Evolutionary conservation across 1,140 invertebrate species (phyloP).

Genomic region (Patella vulgata): DNA sequence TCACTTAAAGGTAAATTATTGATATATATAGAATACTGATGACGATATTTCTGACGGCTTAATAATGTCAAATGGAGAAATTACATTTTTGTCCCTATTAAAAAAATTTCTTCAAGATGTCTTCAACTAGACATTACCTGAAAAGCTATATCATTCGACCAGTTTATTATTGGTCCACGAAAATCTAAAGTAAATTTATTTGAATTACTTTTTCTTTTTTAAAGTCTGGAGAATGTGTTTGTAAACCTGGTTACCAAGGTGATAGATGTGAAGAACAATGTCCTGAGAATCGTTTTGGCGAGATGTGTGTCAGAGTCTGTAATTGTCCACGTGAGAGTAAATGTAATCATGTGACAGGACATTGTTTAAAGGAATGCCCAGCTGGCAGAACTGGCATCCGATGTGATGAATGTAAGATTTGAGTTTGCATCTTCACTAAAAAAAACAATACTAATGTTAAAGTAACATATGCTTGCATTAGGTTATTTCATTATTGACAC

Average conservation of each 20-base stretch:
- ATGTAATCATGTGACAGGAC: constrained; percentile 87
- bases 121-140: too few species aligned
- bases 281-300: constrained; percentile 62
- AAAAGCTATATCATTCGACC: too few species aligned
- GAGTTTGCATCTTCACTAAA: constrained; percentile 1
- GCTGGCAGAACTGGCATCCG: constrained; percentile 83
- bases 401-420: constrained; percentile 75
- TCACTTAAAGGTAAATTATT: background rate
- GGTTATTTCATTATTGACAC: too few species aligned
- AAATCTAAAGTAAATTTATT: background rate
- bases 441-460: too few species aligned
- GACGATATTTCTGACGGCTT: background rate
- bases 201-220: constrained; percentile 11
- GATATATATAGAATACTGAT: too few species aligned
- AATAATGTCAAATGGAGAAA: too few species aligned
- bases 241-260: constrained; percentile 77
- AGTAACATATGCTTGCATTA: too few species aligned
- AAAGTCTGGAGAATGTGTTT: constrained; percentile 84
- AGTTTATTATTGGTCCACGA: too few species aligned
- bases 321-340: constrained; percentile 67
- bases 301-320: constrained; percentile 61
- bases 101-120: too few species aligned
- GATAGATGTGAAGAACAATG: constrained; percentile 53
- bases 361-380: constrained; percentile 81
- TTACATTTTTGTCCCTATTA: too few species aligned